Evolutionary conservation across 1,140 invertebrate genomes (phyloP), one percentile per base, ranked within the genome.

Genomic region (Drosophila guanche): DNA sequence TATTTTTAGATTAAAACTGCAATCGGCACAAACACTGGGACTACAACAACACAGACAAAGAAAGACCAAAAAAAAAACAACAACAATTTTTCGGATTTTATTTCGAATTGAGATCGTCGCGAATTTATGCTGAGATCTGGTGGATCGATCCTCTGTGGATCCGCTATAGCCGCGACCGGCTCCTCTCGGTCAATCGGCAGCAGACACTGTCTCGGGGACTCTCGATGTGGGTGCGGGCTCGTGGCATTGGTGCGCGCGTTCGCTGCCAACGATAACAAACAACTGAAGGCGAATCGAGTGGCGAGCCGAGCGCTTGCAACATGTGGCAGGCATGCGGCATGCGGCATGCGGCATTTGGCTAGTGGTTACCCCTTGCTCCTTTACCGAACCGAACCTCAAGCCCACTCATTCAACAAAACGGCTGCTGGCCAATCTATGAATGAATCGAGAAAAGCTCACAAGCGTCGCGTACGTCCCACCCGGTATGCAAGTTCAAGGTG

Each of bases 221-320:
- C 5, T 55, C 51, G 8, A 61, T 60, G 20, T 65, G 40, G 54
- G 57, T 69, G 62, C 70, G 74, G 54, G 53, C 47, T 20, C 16
- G 16, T 20, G 16, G 57, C n/a, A 68, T 56, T 62, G 43, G 8
- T 33, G 45, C 75, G 72, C 80, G 76, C 81, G 81, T 71, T 81
- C 68, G 62, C 77, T 46, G 77, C 81, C 79, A 86, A 86, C 77
- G 80, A 79, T 77, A 86, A 74, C 53, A 86, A 86, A 74, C 53
- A 85, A 85, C 81, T 85, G 68, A 85, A 46, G 27, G 27, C 42
- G 22, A 33, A 52, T 41, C 54, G 42, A 33, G 20, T 51, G 22
- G 10, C 12, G 10, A 37, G 60, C 45, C 72, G 43, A 67, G 27
- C 42, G 70, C 69, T 81, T 83, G 79, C 79, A 85, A 85, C 80